Evolutionary conservation across 2,888 invertebrate species (phyloP).

Genomic region (Leptinotarsa peninsularis): DNA sequence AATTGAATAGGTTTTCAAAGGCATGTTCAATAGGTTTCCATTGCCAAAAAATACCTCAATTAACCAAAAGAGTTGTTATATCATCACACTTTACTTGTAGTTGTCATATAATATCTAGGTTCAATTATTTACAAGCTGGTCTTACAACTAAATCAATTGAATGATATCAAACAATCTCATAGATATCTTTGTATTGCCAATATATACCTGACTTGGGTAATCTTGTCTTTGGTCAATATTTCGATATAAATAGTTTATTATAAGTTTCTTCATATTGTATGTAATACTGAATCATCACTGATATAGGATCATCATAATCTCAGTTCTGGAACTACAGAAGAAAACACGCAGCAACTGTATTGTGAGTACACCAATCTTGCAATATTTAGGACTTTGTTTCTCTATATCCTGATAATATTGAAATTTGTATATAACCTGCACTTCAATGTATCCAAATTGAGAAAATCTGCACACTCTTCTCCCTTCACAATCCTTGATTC

Average conservation of each 20-base stretch:
- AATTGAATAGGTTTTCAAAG: no score
- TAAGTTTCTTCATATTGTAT: slow-evolving; percentile 19
- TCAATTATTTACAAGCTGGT: slow-evolving; percentile 13
- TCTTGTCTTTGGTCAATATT: slow-evolving; percentile 40
- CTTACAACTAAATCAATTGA: not conserved
- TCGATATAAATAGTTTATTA: slow-evolving; percentile 29
- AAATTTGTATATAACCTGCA: no score
- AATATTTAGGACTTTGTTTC: no score
- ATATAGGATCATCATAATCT: slow-evolving; percentile 7
- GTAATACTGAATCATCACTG: slow-evolving; percentile 36
- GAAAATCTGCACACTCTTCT: no score
- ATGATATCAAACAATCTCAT: slow-evolving; percentile 8
- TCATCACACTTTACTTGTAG: not conserved
- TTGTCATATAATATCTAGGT: slow-evolving; percentile 9
- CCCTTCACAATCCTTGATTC: no score
- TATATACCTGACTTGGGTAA: slow-evolving; percentile 35
- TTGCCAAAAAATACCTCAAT: no score
- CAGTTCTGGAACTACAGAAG: not conserved
- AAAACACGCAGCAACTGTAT: not conserved
- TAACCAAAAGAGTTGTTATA: not conserved
- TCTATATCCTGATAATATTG: no score
- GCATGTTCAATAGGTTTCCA: no score
- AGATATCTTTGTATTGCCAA: slow-evolving; percentile 11
- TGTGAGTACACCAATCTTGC: not conserved
- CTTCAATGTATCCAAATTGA: no score